phyloP scores from a whole-genome alignment of 2,888 invertebrate genomes.

The Xanthia togata region DNA sequence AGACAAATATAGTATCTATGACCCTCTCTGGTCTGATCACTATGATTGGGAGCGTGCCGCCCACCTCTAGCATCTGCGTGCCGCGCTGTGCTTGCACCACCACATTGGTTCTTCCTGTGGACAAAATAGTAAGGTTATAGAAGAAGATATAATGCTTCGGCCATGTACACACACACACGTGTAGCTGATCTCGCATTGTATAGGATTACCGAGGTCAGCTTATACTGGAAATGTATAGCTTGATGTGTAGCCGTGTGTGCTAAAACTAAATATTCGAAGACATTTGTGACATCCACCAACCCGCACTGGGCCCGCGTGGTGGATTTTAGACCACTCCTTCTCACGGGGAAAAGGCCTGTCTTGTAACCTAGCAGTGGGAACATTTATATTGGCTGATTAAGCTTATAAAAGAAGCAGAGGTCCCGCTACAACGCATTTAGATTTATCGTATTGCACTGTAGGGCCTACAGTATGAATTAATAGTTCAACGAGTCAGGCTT shows the following conservation, averaged over 20 bases:
- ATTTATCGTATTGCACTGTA: too few species aligned
- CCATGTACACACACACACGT: too few species aligned
- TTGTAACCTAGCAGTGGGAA: not conserved
- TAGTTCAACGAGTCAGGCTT: too few species aligned
- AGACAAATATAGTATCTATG: constrained; percentile 94
- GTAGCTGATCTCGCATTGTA: too few species aligned
- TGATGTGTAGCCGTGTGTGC: too few species aligned
- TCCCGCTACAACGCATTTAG: too few species aligned
- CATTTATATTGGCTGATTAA: not conserved
- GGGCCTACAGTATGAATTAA: too few species aligned
- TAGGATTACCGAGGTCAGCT: too few species aligned
- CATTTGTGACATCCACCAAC: not conserved
- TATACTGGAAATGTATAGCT: too few species aligned
- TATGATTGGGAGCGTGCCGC: constrained; percentile 84
- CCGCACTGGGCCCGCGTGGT: not conserved
- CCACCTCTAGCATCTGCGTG: constrained; percentile 61
- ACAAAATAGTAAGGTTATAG: constrained; percentile 2
- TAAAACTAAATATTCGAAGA: not conserved
- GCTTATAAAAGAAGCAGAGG: too few species aligned
- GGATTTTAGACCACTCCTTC: not conserved
- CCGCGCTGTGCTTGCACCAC: constrained; percentile 69
- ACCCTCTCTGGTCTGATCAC: constrained; percentile 91
- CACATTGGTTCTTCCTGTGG: constrained; percentile 79
- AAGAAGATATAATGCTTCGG: not conserved
- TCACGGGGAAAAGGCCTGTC: not conserved